Conservation (phyloP, 2,113 vertebrate genomes). For the Hylia prasina region DNA sequence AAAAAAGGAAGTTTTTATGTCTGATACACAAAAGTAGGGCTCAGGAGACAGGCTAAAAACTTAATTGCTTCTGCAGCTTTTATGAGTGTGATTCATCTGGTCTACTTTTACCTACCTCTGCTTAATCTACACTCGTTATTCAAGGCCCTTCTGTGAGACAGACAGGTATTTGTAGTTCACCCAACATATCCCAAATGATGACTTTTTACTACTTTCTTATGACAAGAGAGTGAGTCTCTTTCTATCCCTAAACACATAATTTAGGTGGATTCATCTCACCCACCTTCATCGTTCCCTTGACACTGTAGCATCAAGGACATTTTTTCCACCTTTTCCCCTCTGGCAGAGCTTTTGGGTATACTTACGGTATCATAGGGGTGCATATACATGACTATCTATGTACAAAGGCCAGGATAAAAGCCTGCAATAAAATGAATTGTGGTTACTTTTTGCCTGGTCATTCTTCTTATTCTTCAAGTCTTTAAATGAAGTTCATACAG, state of each 20-base stretch:
- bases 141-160: not conserved
- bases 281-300: not conserved
- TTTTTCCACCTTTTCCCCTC: not conserved
- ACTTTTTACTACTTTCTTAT: not conserved
- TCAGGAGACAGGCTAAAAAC: conserved; percentile 2
- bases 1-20: not conserved
- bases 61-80: conserved; percentile 14
- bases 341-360: not conserved
- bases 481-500: not conserved
- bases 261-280: not conserved
- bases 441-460: not conserved
- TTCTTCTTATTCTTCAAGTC: not conserved
- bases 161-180: not conserved
- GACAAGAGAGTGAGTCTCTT: not conserved
- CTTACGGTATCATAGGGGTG: not conserved
- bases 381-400: not conserved
- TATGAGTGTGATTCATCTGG: not conserved
- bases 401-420: not conserved
- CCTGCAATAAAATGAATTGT: not conserved
- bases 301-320: not conserved
- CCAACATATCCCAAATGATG: not conserved
- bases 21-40: not conserved
- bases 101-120: not conserved
- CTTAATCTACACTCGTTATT: not conserved
- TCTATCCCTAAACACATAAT: not conserved